Base-by-base conservation (phyloP, 2,797 vertebrate genomes). In the Vultur gryphus region DNA sequence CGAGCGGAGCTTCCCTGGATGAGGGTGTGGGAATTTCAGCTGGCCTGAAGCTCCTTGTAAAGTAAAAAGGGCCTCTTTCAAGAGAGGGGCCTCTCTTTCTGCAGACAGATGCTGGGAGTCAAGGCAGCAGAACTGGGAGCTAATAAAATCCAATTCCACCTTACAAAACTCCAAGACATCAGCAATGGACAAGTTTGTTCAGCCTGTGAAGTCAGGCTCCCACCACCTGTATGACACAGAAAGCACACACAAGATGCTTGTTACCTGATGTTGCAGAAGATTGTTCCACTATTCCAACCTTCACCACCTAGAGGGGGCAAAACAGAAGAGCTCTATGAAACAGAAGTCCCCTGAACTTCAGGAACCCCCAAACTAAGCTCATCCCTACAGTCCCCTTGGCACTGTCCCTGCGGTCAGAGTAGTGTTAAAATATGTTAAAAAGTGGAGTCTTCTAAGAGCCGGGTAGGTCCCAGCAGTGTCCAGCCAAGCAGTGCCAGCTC, bases 251-350 rank as follows among this genome's bases (percentile, higher is more conserved):
- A 35, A 25, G 25, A 48, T 21, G 58, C 7, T 77, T 18, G 33
- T 97, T 97, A 99, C 99, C 99, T 98, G 99, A 99, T 0, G 99
- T 98, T 86, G 99, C 98, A 21, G 99, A 99, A 13, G 99, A 99
- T 39, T 99, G 99, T 83, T 99, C 99, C 97, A 99, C 99, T 51
- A 99, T 98, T 89, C 99, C 99, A 67, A 99, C 99, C 96, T 99
- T 99, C 95, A 99, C 99, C 97, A 99, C 99, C 99, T 99, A 96
- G 49, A 96, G 3, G 29, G 65, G 21, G 16, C 8, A 92, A 55
- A 69, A 71, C 61, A 93, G 23, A 87, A 81, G 37, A 95, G 21
- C 52, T 73, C 23, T 20, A 19, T 93, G 33, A 89, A 92, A 72
- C 31, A 69, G 16, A 25, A 84, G 33, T 9, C 18, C 71, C 31